Percentiles rank a stretch among this genome's conserved stretches.
Evolutionary conservation across 2,888 invertebrate species (phyloP).

Genomic region (Lysandra coridon): DNA sequence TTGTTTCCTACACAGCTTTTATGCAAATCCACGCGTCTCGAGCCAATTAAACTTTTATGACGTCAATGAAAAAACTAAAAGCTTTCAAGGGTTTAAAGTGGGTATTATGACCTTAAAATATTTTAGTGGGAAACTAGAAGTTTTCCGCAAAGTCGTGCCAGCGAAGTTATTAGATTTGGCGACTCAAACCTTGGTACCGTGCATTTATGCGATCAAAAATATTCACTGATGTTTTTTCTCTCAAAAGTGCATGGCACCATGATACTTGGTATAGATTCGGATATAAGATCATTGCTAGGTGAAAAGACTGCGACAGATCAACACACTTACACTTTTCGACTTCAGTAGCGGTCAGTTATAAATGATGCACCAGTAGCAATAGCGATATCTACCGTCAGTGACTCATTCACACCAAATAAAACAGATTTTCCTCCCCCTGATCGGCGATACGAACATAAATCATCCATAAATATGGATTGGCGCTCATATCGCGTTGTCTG

Average conservation of each 20-base stretch:
- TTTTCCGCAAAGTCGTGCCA: background rate
- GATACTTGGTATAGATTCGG: too few species aligned
- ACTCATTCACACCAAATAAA: background rate
- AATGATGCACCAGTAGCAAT: too few species aligned
- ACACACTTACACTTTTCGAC: too few species aligned
- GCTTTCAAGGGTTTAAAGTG: background rate
- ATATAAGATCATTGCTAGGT: background rate
- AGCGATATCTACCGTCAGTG: background rate
- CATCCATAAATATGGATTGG: constrained; percentile 24
- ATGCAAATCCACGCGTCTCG: constrained; percentile 8
- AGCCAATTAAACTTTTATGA: constrained; percentile 27
- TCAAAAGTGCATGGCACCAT: too few species aligned
- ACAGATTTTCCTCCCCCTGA: background rate
- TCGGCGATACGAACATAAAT: constrained; percentile 17
- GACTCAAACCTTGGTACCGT: background rate
- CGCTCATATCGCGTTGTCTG: background rate
- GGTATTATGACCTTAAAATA: background rate
- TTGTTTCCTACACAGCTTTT: constrained; percentile 26
- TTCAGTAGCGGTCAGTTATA: too few species aligned
- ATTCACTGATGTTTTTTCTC: too few species aligned
- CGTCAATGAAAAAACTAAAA: constrained; percentile 6
- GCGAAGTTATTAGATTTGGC: background rate
- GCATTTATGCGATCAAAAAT: too few species aligned
- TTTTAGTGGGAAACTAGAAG: background rate
- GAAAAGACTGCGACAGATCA: background rate